Percentiles rank a stretch among this genome's conserved stretches.
phyloP scores from a whole-genome alignment of 2,113 vertebrate species.

The Daboia siamensis region DNA sequence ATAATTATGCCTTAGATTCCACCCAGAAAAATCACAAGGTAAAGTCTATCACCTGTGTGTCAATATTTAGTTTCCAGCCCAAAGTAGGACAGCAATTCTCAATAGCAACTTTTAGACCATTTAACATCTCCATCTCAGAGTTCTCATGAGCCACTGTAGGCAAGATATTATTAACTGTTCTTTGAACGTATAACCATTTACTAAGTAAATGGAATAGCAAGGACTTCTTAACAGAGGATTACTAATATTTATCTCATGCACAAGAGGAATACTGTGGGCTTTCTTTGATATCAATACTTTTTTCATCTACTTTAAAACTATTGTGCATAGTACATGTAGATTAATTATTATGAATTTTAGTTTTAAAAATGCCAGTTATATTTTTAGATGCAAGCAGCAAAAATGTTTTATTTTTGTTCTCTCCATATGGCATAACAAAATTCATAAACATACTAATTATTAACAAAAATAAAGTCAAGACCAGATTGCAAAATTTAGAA shows the following conservation, averaged over 20 bases:
- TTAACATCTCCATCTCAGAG: neutral
- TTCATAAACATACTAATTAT: neutral
- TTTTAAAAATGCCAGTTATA: neutral
- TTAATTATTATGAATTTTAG: neutral
- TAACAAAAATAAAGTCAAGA: neutral
- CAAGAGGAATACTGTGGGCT: neutral
- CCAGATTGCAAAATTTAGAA: neutral
- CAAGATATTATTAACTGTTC: neutral
- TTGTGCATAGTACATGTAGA: neutral
- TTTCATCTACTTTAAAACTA: neutral
- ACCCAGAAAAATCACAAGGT: neutral
- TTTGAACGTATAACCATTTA: neutral
- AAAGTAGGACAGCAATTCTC: neutral
- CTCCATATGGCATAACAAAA: neutral
- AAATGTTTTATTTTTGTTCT: neutral
- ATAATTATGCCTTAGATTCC: neutral
- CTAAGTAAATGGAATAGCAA: neutral
- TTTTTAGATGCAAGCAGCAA: neutral
- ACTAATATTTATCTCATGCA: neutral
- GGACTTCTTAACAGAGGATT: neutral
- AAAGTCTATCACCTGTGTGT: neutral
- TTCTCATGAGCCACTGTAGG: neutral
- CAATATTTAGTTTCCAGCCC: neutral
- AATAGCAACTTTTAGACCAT: neutral
- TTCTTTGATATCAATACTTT: neutral